Conservation (phyloP, 37 sponge, comb jelly and placozoan species). For the Lycopodina hypogea region DNA sequence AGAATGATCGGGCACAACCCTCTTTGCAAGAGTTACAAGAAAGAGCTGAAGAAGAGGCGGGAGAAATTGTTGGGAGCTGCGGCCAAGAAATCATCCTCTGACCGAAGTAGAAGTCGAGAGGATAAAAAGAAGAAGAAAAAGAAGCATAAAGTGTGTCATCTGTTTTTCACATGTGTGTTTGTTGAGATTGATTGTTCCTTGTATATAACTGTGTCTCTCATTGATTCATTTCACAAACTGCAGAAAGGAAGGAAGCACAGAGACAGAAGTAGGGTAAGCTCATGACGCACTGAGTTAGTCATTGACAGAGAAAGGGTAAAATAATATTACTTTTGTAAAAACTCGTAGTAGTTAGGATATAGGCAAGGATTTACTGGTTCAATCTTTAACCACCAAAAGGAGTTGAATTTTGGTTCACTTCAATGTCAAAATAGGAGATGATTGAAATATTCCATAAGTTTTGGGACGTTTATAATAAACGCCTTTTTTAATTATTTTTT, state of each 20-base stretch:
- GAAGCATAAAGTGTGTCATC: not conserved
- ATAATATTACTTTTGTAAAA: too few relatives aligned
- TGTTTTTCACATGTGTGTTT: not conserved
- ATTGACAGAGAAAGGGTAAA: too few relatives aligned
- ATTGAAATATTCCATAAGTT: too few relatives aligned
- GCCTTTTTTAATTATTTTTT: too few relatives aligned
- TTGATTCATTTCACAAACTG: not conserved
- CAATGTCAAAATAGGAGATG: too few relatives aligned
- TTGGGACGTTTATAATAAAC: too few relatives aligned
- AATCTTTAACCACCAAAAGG: too few relatives aligned
- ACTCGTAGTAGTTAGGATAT: too few relatives aligned
- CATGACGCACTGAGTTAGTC: too few relatives aligned
- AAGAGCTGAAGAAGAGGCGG: conserved; percentile 41
- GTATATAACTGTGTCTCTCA: too few relatives aligned
- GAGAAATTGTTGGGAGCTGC: conserved; percentile 24
- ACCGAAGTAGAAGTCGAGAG: not conserved
- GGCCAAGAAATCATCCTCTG: not conserved
- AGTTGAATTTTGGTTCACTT: too few relatives aligned
- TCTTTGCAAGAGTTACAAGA: conserved; percentile 24
- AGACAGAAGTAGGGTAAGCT: conserved; percentile 62
- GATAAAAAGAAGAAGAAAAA: conserved; percentile 61
- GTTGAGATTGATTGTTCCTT: not conserved
- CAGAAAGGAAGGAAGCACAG: conserved; percentile 7
- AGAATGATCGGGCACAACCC: not conserved
- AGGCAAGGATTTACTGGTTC: too few relatives aligned